Base-by-base conservation (phyloP, 2,888 invertebrate species). In the Lucinisca nassula region DNA sequence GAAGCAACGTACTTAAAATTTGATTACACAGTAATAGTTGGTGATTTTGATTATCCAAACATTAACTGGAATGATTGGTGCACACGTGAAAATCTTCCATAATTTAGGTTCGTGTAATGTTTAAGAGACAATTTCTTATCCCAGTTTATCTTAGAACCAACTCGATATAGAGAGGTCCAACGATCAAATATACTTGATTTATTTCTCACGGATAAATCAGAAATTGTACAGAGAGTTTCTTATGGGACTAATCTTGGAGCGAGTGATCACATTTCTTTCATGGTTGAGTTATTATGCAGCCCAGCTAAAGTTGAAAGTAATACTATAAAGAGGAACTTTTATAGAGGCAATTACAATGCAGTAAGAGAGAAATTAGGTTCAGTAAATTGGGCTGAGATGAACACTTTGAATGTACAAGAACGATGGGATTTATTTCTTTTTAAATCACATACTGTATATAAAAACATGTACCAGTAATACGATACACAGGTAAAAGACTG, bases 211-310 rank as follows among this genome's bases (percentile, higher is more conserved):
- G 61, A 61, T 30, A 61, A 61, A 8, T 30, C 61, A 61, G 61
- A 61, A 27, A 61, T 55, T 27, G 21, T 61, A 6, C 30, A 27
- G 24, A 27, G 17, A 27, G 61, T 61, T 21, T 61, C 27, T 3
- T 61, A 61, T 61, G 61, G 61, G 27, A 27, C 61, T 10, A 61
- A 30, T 61, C 27, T 61, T 10, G 61, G 61, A 27, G 61, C 61
- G 24, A 61, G 61, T 61, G 61, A 61, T 30, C 61, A 61, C 21
- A 61, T 61, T 61, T 61, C 61, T 21, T 55, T 55, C n/a, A 61
- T 30, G 30, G 30, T 61, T 27, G 27, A 61, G 4, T 61, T 61
- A 4, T 30, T 30, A 61, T 61, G 61, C 27, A 61, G 12, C 21
- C 21, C 21, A n/a, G 4, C 8, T 14, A 55, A 55, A 17, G 17